These are phyloP conservation scores for Indicator maculatus DNA, from an alignment of 2,113 vertebrate genomes.

Conservation along the genomic window DNA sequence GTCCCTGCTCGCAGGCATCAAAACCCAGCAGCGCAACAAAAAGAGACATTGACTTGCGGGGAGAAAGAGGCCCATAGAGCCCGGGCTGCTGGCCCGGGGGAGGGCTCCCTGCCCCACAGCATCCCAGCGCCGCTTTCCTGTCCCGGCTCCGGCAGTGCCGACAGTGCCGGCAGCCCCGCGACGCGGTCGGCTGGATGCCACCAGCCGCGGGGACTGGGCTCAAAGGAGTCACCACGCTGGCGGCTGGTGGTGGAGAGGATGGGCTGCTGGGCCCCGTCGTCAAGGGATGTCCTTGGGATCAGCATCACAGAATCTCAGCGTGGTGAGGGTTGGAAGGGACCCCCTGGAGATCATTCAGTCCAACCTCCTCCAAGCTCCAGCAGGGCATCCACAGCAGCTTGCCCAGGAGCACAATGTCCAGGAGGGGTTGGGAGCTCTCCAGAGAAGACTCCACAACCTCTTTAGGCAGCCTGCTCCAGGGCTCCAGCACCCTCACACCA, in stretches of 20 bases:
- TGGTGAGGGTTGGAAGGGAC: background rate
- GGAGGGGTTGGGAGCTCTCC: background rate
- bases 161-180: background rate
- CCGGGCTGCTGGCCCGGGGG: constrained; percentile 4
- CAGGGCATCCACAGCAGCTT: background rate
- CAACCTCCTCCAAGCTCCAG: background rate
- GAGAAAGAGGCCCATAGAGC: constrained; percentile 69
- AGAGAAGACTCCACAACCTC: background rate
- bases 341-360: background rate
- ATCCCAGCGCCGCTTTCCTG: background rate
- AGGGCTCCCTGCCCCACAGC: background rate
- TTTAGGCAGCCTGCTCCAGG: background rate
- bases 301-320: background rate
- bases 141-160: background rate
- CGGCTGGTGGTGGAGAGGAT: accelerated
- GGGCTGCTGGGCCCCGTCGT: accelerated
- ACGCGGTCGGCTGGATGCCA: background rate
- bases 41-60: constrained; percentile 78
- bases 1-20: constrained; percentile 69
- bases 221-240: accelerated
- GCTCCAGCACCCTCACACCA: background rate
- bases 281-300: accelerated
- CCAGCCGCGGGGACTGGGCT: accelerated
- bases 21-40: constrained; percentile 79
- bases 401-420: background rate